These are phyloP conservation scores for Alitta virens DNA, from an alignment of 2,888 invertebrate species.

Conservation along the genomic window DNA sequence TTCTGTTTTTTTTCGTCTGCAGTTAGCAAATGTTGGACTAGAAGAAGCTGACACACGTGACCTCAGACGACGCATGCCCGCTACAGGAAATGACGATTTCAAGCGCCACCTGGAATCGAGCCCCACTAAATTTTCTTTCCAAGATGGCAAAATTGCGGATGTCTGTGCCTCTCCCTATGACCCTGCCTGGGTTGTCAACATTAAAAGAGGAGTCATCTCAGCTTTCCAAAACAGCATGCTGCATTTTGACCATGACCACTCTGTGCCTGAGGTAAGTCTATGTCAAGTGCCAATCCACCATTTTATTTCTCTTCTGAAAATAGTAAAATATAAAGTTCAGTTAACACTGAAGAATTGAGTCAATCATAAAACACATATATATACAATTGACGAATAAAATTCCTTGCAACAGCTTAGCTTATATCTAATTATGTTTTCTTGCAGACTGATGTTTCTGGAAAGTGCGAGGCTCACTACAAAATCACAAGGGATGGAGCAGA, in stretches of 20 bases:
- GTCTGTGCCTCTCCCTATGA: conserved; percentile 76
- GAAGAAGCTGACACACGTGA: conserved; percentile 43
- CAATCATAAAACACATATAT: too few relatives aligned
- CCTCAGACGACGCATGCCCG: conserved; percentile 11
- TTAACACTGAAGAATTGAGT: too few relatives aligned
- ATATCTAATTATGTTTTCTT: conserved; percentile 11
- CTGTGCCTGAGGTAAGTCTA: conserved; percentile 63
- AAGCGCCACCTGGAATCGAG: conserved; percentile 68
- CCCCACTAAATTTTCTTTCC: conserved; percentile 71
- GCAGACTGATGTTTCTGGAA: conserved; percentile 75
- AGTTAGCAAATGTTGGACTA: conserved; percentile 51
- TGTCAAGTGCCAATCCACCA: not conserved
- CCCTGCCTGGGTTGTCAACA: conserved; percentile 76
- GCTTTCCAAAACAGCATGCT: conserved; percentile 84
- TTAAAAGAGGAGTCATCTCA: conserved; percentile 85
- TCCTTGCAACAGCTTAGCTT: too few relatives aligned
- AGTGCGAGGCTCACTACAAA: conserved; percentile 74
- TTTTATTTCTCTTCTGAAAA: too few relatives aligned
- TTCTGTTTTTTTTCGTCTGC: not conserved
- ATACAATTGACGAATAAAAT: too few relatives aligned
- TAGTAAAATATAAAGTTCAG: too few relatives aligned
- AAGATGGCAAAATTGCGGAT: conserved; percentile 74
- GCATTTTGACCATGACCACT: conserved; percentile 66
- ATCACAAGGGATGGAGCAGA: conserved; percentile 59
- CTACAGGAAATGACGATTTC: conserved; percentile 29